Evolutionary conservation across 2,797 vertebrate species (phyloP), one percentile per base, ranked within the genome.

Genomic region (Psittacula echo): DNA sequence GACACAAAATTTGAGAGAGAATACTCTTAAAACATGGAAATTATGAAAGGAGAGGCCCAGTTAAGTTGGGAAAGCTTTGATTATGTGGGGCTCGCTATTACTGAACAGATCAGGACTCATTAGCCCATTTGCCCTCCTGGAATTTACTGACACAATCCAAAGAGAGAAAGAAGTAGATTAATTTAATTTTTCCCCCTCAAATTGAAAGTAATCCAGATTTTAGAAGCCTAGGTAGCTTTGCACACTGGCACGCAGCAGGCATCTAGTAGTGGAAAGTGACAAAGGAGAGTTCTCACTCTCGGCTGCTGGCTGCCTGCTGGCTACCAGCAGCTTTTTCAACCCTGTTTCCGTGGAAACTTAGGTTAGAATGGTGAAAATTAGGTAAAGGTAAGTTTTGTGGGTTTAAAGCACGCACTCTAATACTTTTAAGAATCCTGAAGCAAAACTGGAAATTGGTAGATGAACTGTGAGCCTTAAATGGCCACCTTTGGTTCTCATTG

Each of bases 231-330:
- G 95, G 95, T 97, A 95, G 96, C 94, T 98, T 97, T 97, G 97
- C 97, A 96, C 97, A 96, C 97, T 98, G 98, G 98, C 97, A 97
- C 96, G 95, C 98, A 98, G 98, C 98, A 97, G 97, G 97, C 97
- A 95, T 96, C 97, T 98, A 96, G 97, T 97, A 98, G 98, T 97
- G 97, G 97, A 96, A 97, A 98, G 97, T 98, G 98, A 98, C 98
- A 98, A 97, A 94, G 94, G 97, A 93, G 97, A 97, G 96, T 97
- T 97, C 97, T 98, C 98, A 97, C 96, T 98, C 97, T 96, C 90
- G 85, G 96, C 97, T 97, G 97, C 97, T 95, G 98, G 95, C 97
- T 96, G 97, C 97, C 97, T 45, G 70, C 97, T 97, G 97, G 95
- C 93, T 95, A 96, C 95, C 94, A 95, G 93, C 87, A 0, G 96